phyloP scores from a whole-genome alignment of 1,140 invertebrate genomes.

The Orchesella cincta region DNA sequence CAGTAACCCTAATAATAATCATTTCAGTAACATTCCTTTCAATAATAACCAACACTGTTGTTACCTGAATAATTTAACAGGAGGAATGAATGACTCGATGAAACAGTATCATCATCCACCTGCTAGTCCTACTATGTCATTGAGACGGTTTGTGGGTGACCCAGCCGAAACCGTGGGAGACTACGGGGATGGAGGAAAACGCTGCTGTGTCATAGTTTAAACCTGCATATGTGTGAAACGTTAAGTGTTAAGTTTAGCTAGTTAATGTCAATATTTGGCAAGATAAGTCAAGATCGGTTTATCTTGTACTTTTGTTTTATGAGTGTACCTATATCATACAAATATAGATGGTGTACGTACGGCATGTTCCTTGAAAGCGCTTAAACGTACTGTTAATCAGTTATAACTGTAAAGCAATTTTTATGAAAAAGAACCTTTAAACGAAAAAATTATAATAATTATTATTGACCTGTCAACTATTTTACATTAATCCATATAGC shows the following conservation, averaged over 20 bases:
- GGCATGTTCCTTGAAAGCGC: no score
- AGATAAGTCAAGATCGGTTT: no score
- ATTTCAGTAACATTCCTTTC: neutral
- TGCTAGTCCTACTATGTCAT: slow-evolving; percentile 51
- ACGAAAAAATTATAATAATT: no score
- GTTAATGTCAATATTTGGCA: neutral
- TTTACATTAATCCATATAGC: no score
- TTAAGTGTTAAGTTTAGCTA: neutral
- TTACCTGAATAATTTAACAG: slow-evolving; percentile 32
- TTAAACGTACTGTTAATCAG: no score
- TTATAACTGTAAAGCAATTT: no score
- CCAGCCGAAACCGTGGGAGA: slow-evolving; percentile 53
- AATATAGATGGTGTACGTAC: no score
- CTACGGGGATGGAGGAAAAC: slow-evolving; percentile 43
- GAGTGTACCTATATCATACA: no score
- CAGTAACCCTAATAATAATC: slow-evolving; percentile 17
- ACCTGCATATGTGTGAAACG: neutral
- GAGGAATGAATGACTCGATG: slow-evolving; percentile 27
- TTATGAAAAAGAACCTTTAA: no score
- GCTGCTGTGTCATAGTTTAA: slow-evolving; percentile 49
- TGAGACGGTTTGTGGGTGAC: slow-evolving; percentile 52
- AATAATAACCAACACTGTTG: slow-evolving; percentile 25
- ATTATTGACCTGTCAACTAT: no score
- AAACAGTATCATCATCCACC: slow-evolving; percentile 46
- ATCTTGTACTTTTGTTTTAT: no score